Base-by-base conservation (phyloP, 2,113 vertebrate species). In the Cottus gobio region DNA sequence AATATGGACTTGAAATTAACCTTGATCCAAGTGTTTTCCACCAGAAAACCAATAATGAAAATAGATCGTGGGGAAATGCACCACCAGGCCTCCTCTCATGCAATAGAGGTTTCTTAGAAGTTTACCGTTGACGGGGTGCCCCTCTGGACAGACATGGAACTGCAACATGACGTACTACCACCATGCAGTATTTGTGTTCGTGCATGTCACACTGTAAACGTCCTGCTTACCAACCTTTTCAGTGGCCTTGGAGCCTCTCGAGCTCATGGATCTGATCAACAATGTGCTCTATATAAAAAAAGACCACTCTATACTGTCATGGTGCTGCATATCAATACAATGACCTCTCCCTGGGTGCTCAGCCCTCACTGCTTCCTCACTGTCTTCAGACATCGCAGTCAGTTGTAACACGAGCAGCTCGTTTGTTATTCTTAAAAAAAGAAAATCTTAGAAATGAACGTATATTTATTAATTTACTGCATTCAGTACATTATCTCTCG, bases 261-360 rank as follows among this genome's bases (percentile, higher is more conserved):
- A 58, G 24, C 5, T 22, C 10, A 31, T n/a, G 42, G 63, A n/a
- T 31, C n/a, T n/a, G n/a, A n/a, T n/a, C n/a, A n/a, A n/a, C n/a
- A n/a, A n/a, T n/a, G n/a, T n/a, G n/a, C n/a, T n/a, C n/a, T n/a
- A n/a, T n/a, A n/a, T n/a, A n/a, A n/a, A n/a, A n/a, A n/a, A 62
- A 67, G 20, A 3, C 22, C 3, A 12, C 24, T 48, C 22, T 34
- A 7, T 63, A 39, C 18, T 57, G n/a, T 46, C n/a, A 18, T 36
- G 30, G 57, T n/a, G 10, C 20, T 52, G 22, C 12, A 39, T 61
- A 77, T 60, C 34, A 73, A 61, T 63, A 48, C 54, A 39, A 54
- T 64, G 13, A 74, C 28, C 18, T 36, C 58, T 52, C 65, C 31
- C 37, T 64, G 60, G 24, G 44, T 58, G n/a, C 46, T 57, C 22